These are phyloP conservation scores for Idaea aversata DNA, from an alignment of 2,888 invertebrate species.

Conservation along the genomic window DNA sequence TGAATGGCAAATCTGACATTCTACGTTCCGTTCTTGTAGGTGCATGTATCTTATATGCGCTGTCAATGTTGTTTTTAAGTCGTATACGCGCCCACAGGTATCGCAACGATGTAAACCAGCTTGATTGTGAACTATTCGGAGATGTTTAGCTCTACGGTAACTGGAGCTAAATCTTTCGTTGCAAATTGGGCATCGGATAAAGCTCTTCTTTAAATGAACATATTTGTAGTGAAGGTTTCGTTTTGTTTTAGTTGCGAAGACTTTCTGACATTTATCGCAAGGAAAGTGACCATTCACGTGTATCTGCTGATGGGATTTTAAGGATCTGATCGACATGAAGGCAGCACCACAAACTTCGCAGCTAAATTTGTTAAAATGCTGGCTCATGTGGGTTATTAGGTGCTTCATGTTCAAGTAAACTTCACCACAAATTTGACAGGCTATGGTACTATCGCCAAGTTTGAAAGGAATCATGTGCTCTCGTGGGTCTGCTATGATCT, in stretches of 20 bases:
- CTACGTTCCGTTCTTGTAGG: constrained; percentile 72
- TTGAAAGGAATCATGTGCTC: constrained; percentile 66
- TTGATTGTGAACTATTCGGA: constrained; percentile 71
- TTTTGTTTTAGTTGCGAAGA: constrained; percentile 66
- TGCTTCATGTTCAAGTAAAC: constrained; percentile 51
- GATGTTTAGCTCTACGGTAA: constrained; percentile 68
- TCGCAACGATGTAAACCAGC: constrained; percentile 71
- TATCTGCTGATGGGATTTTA: background rate
- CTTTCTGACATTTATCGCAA: constrained; percentile 66
- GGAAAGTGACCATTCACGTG: constrained; percentile 69
- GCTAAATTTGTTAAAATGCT: constrained; percentile 63
- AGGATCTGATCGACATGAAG: constrained; percentile 42
- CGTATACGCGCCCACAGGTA: constrained; percentile 67
- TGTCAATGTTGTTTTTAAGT: constrained; percentile 68
- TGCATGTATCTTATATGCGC: constrained; percentile 71
- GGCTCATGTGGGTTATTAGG: constrained; percentile 65
- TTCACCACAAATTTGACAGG: constrained; percentile 60
- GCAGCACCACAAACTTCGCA: constrained; percentile 64
- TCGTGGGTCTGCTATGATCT: constrained; percentile 41
- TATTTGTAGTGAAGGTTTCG: constrained; percentile 63
- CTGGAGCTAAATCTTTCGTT: constrained; percentile 73
- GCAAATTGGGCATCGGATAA: constrained; percentile 67
- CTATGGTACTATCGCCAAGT: constrained; percentile 45
- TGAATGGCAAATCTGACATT: constrained; percentile 75
- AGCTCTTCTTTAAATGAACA: constrained; percentile 67